Percentiles rank a stretch among this genome's conserved stretches.
Evolutionary conservation across 2,888 invertebrate genomes (phyloP).

Genomic region (Agrochola macilenta): DNA sequence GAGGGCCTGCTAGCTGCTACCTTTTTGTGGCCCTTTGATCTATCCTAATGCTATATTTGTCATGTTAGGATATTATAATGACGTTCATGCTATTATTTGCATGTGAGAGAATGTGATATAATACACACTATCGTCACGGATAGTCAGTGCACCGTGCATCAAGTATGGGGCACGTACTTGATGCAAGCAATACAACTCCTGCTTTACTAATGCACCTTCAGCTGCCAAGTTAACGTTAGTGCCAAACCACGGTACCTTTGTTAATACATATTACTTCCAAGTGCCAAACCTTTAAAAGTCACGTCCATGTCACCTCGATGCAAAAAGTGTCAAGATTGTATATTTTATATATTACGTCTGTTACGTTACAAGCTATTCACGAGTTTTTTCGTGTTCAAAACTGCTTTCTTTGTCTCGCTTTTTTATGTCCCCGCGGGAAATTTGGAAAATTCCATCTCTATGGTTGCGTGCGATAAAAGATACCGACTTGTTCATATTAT

Average conservation of each 20-base stretch:
- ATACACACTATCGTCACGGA: no score
- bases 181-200: no score
- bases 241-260: constrained; percentile 38
- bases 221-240: constrained; percentile 2
- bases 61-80: neutral
- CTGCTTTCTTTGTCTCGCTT: constrained; percentile 31
- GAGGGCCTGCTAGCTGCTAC: neutral
- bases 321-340: constrained; percentile 59
- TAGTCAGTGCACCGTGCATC: no score
- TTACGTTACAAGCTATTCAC: constrained; percentile 11
- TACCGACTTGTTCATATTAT: constrained; percentile 26
- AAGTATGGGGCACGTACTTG: no score
- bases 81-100: neutral
- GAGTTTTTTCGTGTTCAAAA: constrained; percentile 42
- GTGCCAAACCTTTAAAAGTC: constrained; percentile 51
- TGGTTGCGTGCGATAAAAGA: constrained; percentile 42
- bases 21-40: neutral
- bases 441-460: constrained; percentile 42
- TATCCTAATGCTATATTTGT: no score
- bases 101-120: no score
- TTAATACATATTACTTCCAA: constrained; percentile 7
- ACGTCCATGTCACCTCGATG: constrained; percentile 46
- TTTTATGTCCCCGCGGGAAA: constrained; percentile 53
- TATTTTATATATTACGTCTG: constrained; percentile 38
- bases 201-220: neutral